Base-by-base conservation (phyloP, 2,113 vertebrate genomes). In the Bos indicus region DNA sequence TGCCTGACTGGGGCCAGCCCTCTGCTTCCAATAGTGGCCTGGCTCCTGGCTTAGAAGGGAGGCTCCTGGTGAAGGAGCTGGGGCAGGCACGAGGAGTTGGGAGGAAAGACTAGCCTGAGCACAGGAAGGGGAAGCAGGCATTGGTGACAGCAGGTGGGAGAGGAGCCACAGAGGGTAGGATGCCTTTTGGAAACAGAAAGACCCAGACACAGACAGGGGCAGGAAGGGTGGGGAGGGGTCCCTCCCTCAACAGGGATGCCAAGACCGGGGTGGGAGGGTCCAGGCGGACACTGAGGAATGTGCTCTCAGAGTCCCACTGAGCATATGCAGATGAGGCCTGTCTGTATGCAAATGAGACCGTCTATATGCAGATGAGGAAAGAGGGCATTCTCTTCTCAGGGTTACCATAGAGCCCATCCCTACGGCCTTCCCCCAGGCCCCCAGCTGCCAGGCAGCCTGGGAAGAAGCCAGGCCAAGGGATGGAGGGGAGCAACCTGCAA, bases 321-420 rank as follows among this genome's bases (percentile, higher is more conserved):
- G 98, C 98, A 43, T 98, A 98, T 99, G 98, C 98, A 99, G 98
- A 99, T 98, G 94, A 99, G 97, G 96, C 96, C 98, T 11, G 97
- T 98, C 98, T 98, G 97, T 97, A 98, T 98, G 98, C 88, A 98
- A 91, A 98, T 97, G 48, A 97, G 84, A 23, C 1, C 1, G 87
- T 97, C 96, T 97, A 90, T 97, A 98, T 97, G 97, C 97, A 98
- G 97, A 98, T 99, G 98, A 98, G 98, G 98, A 98, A 98, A 98
- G 98, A 98, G 98, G 98, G 98, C 99, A 98, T 98, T 99, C 98
- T 98, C 98, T 98, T 99, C 98, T 98, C 98, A 98, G 98, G 98
- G 97, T 98, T 98, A 96, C 98, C 98, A 97, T 96, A 97, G 96
- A 93, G 82, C 91, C 93, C 90, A 74, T 40, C 43, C n/a, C 94